Evolutionary conservation across 2,113 vertebrate species (phyloP).

Genomic region (Clupea harengus): DNA sequence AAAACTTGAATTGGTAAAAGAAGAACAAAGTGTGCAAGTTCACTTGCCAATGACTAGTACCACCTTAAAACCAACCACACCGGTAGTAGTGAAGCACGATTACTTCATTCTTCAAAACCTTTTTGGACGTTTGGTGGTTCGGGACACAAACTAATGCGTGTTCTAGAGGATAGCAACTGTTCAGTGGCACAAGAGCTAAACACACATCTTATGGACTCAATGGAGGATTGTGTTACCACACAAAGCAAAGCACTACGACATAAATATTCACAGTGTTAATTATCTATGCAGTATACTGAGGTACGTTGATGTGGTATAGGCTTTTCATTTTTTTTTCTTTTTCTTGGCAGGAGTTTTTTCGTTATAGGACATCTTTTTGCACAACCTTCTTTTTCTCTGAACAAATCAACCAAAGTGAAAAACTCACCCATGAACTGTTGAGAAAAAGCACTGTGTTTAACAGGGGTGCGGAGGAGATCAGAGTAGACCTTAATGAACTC

Average conservation of each 20-base stretch:
- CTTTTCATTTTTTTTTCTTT: not conserved
- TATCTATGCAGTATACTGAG: constrained; percentile 9
- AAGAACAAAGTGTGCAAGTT: not conserved
- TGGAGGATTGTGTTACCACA: not conserved
- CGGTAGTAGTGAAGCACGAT: not conserved
- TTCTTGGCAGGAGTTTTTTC: not conserved
- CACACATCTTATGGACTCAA: not conserved
- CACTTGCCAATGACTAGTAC: not conserved
- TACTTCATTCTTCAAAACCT: not conserved
- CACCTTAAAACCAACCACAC: not conserved
- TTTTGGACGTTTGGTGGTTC: not conserved
- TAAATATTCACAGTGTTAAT: constrained; percentile 18
- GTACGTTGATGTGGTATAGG: not conserved
- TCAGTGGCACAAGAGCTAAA: not conserved
- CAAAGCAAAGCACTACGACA: not conserved
- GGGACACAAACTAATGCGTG: not conserved
- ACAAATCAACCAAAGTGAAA: constrained; percentile 2
- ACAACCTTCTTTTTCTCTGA: not conserved
- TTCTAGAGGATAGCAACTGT: not conserved
- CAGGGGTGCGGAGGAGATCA: not conserved
- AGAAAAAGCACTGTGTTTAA: not conserved
- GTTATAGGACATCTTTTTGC: not conserved
- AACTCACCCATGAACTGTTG: not conserved
- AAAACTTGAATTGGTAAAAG: not conserved
- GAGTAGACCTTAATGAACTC: not conserved